Evolutionary conservation across 2,888 invertebrate genomes (phyloP).

Genomic region (Watsonalla binaria): DNA sequence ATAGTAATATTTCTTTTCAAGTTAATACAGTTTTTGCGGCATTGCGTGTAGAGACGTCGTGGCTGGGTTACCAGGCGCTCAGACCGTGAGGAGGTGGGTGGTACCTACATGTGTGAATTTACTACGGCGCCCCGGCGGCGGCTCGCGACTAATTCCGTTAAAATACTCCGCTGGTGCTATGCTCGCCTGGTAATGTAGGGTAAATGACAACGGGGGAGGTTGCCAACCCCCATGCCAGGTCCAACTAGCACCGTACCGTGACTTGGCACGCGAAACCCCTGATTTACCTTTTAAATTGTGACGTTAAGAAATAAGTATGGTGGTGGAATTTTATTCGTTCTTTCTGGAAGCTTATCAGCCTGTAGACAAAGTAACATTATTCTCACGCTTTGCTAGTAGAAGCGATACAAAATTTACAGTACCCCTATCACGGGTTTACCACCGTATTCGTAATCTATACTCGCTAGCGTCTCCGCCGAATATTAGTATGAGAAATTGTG

Average conservation of each 20-base stretch:
- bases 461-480: too few relatives aligned
- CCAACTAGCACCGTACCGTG: constrained; percentile 37
- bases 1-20: constrained; percentile 28
- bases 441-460: too few relatives aligned
- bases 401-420: too few relatives aligned
- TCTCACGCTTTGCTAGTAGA: too few relatives aligned
- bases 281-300: constrained; percentile 1
- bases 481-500: too few relatives aligned
- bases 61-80: constrained; percentile 61
- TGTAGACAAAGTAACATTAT: too few relatives aligned
- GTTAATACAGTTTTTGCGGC: constrained; percentile 55
- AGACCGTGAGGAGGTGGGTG: constrained; percentile 64
- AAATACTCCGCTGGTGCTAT: constrained; percentile 70
- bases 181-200: constrained; percentile 71
- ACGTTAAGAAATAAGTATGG: neutral
- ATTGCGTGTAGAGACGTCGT: constrained; percentile 67
- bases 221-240: constrained; percentile 36
- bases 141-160: constrained; percentile 74
- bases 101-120: constrained; percentile 65
- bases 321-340: too few relatives aligned
- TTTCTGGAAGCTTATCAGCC: too few relatives aligned
- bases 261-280: constrained; percentile 34
- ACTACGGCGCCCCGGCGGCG: constrained; percentile 76
- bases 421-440: too few relatives aligned
- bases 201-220: constrained; percentile 66